Base-by-base conservation (phyloP, 2,113 vertebrate genomes). In the Amphiprion ocellaris region DNA sequence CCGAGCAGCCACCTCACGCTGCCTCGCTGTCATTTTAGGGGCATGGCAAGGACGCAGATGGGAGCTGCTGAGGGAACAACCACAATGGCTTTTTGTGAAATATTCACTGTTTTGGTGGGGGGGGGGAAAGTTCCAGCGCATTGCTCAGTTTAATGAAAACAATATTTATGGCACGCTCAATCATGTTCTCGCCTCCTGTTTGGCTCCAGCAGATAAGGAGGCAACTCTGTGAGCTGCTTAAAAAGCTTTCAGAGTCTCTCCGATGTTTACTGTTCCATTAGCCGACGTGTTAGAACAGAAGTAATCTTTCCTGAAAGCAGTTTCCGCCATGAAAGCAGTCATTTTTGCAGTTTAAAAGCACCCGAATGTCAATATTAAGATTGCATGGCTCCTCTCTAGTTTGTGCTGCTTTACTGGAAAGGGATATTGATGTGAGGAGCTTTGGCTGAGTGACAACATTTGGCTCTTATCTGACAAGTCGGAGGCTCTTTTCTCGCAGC, bases 201-300 rank as follows among this genome's bases (percentile, higher is more conserved):
- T 79, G 71, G 83, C 65, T 63, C 46, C 62, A 7, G 69, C 33
- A 74, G 77, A 79, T 76, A 73, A 79, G 47, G 62, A 52, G 71
- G 33, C 64, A 76, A 79, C 67, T 84, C 58, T 74, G 55, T 37
- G 56, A n/a, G 69, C 80, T 55, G 55, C 64, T 78, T 77, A 56
- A 80, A 78, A 82, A 84, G 75, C 79, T 66, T 69, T 78, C 23
- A 54, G 10, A 69, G 44, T 59, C 70, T 14, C 55, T 54, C 8
- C 2, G 1, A 54, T 82, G 64, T 77, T 77, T 82, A 75, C 50
- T 69, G 28, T 70, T 77, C 84, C 70, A 77, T 81, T 84, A 86
- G 77, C 64, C 63, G 53, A 28, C 28, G 17, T 67, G 49, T 53
- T 58, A 14, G 17, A 62, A 52, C 58, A 72, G 17, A 73, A 69